Evolutionary conservation across 2,113 vertebrate genomes (phyloP), one percentile per base, ranked within the genome.

Genomic region (Rhadina sibilatrix): DNA sequence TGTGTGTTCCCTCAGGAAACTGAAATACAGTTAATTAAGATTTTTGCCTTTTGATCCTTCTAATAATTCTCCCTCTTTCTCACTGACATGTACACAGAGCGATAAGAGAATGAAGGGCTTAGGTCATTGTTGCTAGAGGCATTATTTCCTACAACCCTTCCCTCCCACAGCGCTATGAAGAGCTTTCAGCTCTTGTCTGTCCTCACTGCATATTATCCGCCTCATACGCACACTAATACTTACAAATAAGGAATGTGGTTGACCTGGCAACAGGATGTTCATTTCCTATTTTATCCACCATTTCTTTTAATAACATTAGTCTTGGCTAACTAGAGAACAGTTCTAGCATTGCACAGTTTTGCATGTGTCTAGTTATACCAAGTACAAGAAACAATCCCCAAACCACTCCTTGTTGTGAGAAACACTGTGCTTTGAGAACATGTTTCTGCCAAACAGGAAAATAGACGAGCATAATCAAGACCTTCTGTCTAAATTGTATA

Each of bases 301-400:
- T 93, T 96, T 89, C 47, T 94, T 95, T 87, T 77, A 97, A 95
- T 76, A 95, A 92, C 89, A 89, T 95, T 89, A 85, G 85, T 89
- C 90, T 94, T 7, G 0, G 85, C 59, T 96, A 92, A 89, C 46
- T 60, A 76, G 85, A 70, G 72, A 92, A 57, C 38, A 83, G 69
- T 79, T 88, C 65, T 38, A 91, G 71, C 5, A 1, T 40, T 69
- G 59, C 49, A 72, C 33, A 38, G 47, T 83, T 87, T 85, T 65
- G n/a, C 77, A n/a, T 33, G 52, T 47, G 46, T 71, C 72, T 79
- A 35, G 74, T 77, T 83, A 81, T 6, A 71, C 15, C 31, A 65
- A 82, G 37, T 25, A 64, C 56, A 80, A 90, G 70, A n/a, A 53
- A 42, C 75, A 78, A 60, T 37, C 57, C 38, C 21, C 60, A 90